phyloP scores from a whole-genome alignment of 2,113 vertebrate genomes.

The Actenoides lindsayi region DNA sequence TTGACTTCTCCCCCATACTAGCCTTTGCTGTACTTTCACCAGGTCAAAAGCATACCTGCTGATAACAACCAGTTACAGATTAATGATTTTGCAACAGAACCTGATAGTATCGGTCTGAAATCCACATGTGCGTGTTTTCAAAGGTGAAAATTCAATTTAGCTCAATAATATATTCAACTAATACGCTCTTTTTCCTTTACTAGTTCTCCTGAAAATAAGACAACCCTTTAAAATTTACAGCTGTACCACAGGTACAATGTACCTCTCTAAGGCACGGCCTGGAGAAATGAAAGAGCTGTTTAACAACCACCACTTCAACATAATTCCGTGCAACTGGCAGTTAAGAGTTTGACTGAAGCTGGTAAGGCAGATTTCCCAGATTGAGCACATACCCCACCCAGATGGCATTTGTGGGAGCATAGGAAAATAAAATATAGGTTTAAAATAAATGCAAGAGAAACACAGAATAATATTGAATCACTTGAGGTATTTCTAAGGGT shows the following conservation, averaged over 20 bases:
- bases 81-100: not conserved
- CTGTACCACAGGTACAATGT: not conserved
- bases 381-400: not conserved
- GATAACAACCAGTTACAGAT: not conserved
- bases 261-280: not conserved
- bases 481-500: constrained; percentile 39
- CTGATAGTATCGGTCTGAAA: not conserved
- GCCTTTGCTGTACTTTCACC: not conserved
- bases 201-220: not conserved
- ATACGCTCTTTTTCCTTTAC: not conserved
- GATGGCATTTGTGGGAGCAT: constrained; percentile 61
- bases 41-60: not conserved
- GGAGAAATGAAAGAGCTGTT: not conserved
- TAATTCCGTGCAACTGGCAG: not conserved
- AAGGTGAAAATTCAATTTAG: not conserved
- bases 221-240: not conserved
- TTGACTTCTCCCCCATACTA: not conserved
- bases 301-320: not conserved
- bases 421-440: constrained; percentile 53
- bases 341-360: not conserved
- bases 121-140: not conserved
- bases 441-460: constrained; percentile 60
- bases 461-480: constrained; percentile 55
- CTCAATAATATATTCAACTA: not conserved
- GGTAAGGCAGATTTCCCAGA: constrained; percentile 38